Evolutionary conservation across 2,797 vertebrate species (phyloP), one percentile per base, ranked within the genome.

Genomic region (Pipistrellus nathusii): DNA sequence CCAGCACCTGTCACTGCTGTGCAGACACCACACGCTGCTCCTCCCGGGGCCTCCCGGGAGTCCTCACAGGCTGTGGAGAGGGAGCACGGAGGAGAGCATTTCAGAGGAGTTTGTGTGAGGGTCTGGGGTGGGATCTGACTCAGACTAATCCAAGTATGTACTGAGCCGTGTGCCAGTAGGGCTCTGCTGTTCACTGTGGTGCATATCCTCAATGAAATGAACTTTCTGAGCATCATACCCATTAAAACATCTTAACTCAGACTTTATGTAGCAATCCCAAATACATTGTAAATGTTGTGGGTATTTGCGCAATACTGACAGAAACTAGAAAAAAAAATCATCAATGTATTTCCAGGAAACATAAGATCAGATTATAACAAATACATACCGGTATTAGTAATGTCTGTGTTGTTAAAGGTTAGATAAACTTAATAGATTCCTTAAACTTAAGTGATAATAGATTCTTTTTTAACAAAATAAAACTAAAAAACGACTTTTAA

Each of bases 371-470:
- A 53, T 87, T 84, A n/a, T 64, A 71, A 77, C 11, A 78, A 66
- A 55, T 72, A 77, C 59, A 35, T 35, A 18, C 14, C 57, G 62
- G 1, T 27, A 30, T 81, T 72, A 48, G 9, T 59, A 55, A 38
- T 32, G 46, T 23, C 55, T 51, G 30, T 78, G 30, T 93, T 94
- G 88, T 55, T 77, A 80, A 85, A 90, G 51, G 9, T 66, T 90
- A 57, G 27, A 38, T 82, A 86, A 84, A 81, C 48, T 64, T 57
- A 90, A 68, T 59, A 93, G 59, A 35, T 46, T 84, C 51, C 25
- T 85, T 90, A 88, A 95, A 77, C 25, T 71, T 83, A 90, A 94
- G 51, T 66, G 83, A 64, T 48, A 57, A 30, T 91, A 75, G 35
- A 78, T 92, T 88, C 5, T 77, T 90, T 88, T 76, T 86, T 66